Base-by-base conservation (phyloP, 2,888 invertebrate genomes). In the Macrophya annulata region DNA sequence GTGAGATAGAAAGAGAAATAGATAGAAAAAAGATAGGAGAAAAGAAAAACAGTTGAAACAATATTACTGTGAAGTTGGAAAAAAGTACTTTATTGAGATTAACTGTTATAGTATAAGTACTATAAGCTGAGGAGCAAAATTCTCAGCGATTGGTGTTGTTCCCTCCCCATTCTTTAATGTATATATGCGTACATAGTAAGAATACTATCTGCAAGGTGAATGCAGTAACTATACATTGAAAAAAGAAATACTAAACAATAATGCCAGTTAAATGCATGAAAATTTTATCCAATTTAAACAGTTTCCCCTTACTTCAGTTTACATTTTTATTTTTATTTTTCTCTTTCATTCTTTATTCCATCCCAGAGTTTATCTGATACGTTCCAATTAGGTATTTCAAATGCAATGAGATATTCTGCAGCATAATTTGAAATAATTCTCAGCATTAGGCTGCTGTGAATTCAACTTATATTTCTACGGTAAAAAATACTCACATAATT, bases 31-130 rank as follows among this genome's bases (percentile, higher is more conserved):
- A 9, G 25, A 21, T 9, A 43, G 25, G 40, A 81, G 9, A 31
- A 43, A 40, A 40, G 62, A 45, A 71, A 51, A 83, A 71, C 83
- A 83, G 65, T 48, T 68, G 51, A 48, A 83, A 83, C 68, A 71
- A 83, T 83, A 83, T 83, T 83, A 71, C 83, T 37, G 37, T n/a
- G 37, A 68, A 68, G 48, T 45, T 45, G 17, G n/a, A 17, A 83
- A 83, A 71, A 48, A 37, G 21, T 25, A 43, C 43, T 48, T 83
- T 51, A 83, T 48, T 48, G 51, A 83, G 83, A 83, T 83, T 68
- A 83, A 83, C 68, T 68, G 48, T 45, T 71, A 21, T 45, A 74
- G 37, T 37, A n/a, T n/a, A 55, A 55, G 25, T 5, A 21, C 48
- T 45, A 40, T 17, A 3, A 79, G 25, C 15, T 31, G 10, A 31